These are phyloP conservation scores for Hypomecis punctinalis DNA, from an alignment of 2,888 invertebrate genomes.

Conservation along the genomic window DNA sequence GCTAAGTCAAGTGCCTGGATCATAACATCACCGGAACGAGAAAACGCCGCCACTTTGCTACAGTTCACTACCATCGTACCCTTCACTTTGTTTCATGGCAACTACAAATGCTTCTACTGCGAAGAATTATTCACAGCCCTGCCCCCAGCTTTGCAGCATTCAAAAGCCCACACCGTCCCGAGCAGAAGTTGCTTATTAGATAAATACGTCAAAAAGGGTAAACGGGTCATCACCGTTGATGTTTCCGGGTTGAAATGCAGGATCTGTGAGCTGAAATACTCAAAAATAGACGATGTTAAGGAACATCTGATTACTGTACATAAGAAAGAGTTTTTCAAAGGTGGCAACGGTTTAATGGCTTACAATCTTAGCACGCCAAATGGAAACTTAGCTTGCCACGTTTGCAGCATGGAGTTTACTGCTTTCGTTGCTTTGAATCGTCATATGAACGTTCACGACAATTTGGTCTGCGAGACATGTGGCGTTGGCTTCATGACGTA, in stretches of 20 bases:
- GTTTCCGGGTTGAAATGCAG: conserved; percentile 73
- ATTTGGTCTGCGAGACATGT: conserved; percentile 77
- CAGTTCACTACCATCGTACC: conserved; percentile 73
- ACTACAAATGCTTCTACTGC: conserved; percentile 80
- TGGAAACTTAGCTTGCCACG: conserved; percentile 70
- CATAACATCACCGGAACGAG: conserved; percentile 73
- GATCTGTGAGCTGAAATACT: conserved; percentile 70
- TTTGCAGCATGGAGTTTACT: conserved; percentile 72
- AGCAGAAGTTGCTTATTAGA: conserved; percentile 66
- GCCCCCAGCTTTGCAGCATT: conserved; percentile 53
- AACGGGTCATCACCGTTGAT: conserved; percentile 77
- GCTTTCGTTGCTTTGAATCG: conserved; percentile 74
- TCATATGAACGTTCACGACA: conserved; percentile 79
- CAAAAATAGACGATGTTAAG: conserved; percentile 70
- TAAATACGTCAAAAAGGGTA: conserved; percentile 72
- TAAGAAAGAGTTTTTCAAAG: conserved; percentile 73
- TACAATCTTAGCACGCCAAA: conserved; percentile 66
- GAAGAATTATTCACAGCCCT: conserved; percentile 74
- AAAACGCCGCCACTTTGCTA: conserved; percentile 76
- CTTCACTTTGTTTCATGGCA: conserved; percentile 77
- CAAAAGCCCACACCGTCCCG: conserved; percentile 47
- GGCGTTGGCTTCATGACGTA: conserved; percentile 78
- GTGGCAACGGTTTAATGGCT: conserved; percentile 76
- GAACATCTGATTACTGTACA: conserved; percentile 65
- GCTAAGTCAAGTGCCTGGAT: background rate